Conservation (phyloP, 2,888 invertebrate species). For the Allolobophora icterica region DNA sequence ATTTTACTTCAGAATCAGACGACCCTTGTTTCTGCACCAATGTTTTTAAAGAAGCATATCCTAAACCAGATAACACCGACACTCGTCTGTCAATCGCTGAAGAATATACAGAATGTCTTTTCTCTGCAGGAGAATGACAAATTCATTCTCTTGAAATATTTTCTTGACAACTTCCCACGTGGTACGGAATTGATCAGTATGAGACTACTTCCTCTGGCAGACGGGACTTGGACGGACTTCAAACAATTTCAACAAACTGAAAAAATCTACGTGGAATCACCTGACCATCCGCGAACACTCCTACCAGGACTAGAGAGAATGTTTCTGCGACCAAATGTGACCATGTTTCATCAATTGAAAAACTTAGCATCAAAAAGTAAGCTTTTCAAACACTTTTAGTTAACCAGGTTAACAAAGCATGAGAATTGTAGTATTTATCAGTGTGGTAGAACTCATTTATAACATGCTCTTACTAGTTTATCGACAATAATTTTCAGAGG, state of each 20-base stretch:
- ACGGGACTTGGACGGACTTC: slow-evolving; percentile 45
- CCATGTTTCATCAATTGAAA: not conserved
- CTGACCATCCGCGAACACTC: not conserved
- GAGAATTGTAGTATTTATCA: not conserved
- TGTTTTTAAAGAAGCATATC: slow-evolving; percentile 43
- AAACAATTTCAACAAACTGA: not conserved
- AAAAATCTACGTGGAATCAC: slow-evolving; percentile 29
- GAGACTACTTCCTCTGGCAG: slow-evolving; percentile 47
- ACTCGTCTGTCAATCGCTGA: slow-evolving; percentile 36
- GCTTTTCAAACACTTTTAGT: not conserved
- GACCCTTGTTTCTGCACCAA: slow-evolving; percentile 39
- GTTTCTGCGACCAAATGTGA: not conserved
- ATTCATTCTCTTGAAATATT: slow-evolving; percentile 34
- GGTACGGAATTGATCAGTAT: slow-evolving; percentile 35
- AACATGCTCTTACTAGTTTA: rapidly evolving
- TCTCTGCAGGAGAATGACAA: slow-evolving; percentile 31
- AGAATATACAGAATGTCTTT: slow-evolving; percentile 21
- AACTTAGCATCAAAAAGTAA: not conserved
- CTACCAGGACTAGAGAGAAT: not conserved
- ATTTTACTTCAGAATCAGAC: not conserved
- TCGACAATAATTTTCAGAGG: not conserved
- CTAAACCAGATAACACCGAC: slow-evolving; percentile 37
- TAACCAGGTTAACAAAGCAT: not conserved
- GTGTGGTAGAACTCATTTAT: not conserved
- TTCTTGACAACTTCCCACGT: slow-evolving; percentile 29